Evolutionary conservation across 2,113 vertebrate species (phyloP).

Genomic region (Carassius auratus): DNA sequence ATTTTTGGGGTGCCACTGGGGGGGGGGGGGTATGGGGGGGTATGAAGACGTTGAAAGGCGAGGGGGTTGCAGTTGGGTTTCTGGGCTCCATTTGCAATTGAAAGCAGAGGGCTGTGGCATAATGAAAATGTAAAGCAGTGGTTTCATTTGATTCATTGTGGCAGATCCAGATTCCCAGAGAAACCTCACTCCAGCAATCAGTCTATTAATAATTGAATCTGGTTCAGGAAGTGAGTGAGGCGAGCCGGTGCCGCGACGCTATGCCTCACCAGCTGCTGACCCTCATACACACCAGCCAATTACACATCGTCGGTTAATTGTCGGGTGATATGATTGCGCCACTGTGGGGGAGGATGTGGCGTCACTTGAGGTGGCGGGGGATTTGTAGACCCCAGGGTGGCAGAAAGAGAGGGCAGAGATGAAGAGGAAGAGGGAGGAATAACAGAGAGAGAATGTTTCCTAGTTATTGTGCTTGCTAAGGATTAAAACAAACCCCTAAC

Average conservation of each 20-base stretch:
- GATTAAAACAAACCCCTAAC: not conserved
- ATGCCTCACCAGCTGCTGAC: conserved; percentile 89
- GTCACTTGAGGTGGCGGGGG: conserved; percentile 57
- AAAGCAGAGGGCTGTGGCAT: conserved; percentile 90
- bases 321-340: conserved; percentile 79
- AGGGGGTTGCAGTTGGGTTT: conserved; percentile 61
- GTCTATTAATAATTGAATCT: conserved; percentile 99
- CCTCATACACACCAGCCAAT: conserved; percentile 91
- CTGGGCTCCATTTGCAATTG: conserved; percentile 92
- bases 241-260: conserved; percentile 70
- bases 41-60: conserved; percentile 58
- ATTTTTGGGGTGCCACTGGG: conserved; percentile 41
- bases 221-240: conserved; percentile 81
- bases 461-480: not conserved
- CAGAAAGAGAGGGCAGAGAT: conserved; percentile 7
- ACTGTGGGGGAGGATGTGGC: conserved; percentile 60
- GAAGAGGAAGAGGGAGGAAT: not conserved
- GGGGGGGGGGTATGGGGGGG: conserved; percentile 32
- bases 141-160: conserved; percentile 96
- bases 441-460: conserved; percentile 18
- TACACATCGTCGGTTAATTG: conserved; percentile 95
- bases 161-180: conserved; percentile 95
- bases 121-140: conserved; percentile 99
- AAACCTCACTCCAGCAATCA: conserved; percentile 90
- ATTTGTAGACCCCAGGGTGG: conserved; percentile 32